Conservation (phyloP, 2,888 invertebrate species). For the Tiliacea citrago region DNA sequence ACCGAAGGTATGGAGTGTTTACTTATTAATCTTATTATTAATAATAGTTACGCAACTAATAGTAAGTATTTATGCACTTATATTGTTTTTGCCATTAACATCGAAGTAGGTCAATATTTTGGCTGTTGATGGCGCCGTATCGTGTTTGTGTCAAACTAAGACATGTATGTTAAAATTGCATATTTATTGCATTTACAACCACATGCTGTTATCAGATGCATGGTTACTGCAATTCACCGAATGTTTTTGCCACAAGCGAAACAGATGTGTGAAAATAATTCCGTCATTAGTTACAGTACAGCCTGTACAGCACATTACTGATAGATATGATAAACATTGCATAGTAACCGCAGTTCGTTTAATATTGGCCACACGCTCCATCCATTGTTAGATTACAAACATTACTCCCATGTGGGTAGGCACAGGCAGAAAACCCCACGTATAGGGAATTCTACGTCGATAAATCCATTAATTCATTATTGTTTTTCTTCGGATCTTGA, state of each 20-base stretch:
- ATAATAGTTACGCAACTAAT: constrained; percentile 31
- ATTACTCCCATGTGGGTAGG: constrained; percentile 1
- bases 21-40: constrained; percentile 29
- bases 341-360: constrained; percentile 28
- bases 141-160: neutral
- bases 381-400: constrained; percentile 27
- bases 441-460: neutral
- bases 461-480: constrained; percentile 4
- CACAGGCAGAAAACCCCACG: neutral
- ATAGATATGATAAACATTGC: constrained; percentile 32
- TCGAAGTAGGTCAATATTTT: constrained; percentile 32
- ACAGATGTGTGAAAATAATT: constrained; percentile 40
- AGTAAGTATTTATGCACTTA: constrained; percentile 36
- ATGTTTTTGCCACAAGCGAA: constrained; percentile 16
- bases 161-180: constrained; percentile 6
- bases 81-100: constrained; percentile 23
- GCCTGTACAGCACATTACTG: constrained; percentile 3
- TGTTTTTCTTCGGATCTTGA: constrained; percentile 9
- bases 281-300: constrained; percentile 34
- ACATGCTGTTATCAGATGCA: constrained; percentile 27
- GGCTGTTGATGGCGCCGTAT: constrained; percentile 2
- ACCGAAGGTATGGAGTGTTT: constrained; percentile 50
- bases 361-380: constrained; percentile 17
- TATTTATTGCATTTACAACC: constrained; percentile 17
- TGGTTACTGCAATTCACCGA: constrained; percentile 6